Conservation (phyloP, 2,113 vertebrate species). For the Labeo rohita region DNA sequence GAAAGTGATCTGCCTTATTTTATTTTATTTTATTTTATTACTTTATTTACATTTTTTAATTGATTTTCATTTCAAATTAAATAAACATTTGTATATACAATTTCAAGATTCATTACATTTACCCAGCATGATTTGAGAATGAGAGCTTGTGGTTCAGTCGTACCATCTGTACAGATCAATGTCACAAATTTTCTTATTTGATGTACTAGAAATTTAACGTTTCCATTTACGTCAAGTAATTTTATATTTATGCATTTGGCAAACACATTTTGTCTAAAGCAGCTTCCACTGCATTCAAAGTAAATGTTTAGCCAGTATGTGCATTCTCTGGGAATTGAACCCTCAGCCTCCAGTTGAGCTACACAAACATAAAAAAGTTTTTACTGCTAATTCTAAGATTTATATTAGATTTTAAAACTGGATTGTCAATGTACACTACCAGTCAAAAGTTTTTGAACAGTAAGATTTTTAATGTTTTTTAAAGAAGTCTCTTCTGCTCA, state of each 20-base stretch:
- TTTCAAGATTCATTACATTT: background rate
- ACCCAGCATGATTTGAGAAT: background rate
- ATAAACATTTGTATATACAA: no score
- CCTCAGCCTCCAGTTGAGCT: background rate
- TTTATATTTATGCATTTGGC: background rate
- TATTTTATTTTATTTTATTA: no score
- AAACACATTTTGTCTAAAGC: background rate
- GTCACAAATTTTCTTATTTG: background rate
- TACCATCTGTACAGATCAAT: background rate
- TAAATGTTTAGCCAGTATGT: background rate
- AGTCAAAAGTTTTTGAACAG: no score
- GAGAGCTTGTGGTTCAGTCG: background rate
- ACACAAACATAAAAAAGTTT: background rate
- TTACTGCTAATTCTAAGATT: background rate
- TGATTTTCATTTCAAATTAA: no score
- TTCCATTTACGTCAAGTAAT: background rate
- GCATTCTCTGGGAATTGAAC: background rate
- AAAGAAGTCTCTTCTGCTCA: no score
- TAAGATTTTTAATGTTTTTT: no score
- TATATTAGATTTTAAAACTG: background rate
- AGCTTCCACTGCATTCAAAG: background rate
- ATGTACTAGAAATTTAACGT: background rate
- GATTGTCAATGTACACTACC: background rate
- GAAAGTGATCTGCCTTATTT: no score
- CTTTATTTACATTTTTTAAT: no score